Evolutionary conservation across 2,113 vertebrate species (phyloP), one percentile per base, ranked within the genome.

Genomic region (Grus americana): DNA sequence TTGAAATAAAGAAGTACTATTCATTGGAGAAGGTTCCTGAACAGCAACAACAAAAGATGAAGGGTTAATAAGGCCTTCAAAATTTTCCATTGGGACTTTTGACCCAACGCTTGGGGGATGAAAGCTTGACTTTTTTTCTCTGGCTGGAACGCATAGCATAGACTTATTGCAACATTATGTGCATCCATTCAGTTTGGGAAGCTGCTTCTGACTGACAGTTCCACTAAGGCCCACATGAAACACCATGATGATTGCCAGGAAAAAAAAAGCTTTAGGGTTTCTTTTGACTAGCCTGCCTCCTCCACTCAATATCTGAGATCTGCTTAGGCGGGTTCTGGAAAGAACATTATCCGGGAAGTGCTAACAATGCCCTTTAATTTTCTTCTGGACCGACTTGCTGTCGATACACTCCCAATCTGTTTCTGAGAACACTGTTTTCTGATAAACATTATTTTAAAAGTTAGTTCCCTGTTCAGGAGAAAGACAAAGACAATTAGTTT

Each of bases 321-420:
- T 88, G 47, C 80, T 86, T 91, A 94, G 81, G 78, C 42, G 17
- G 55, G 26, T 83, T 86, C 92, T 89, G 70, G 86, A 91, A 96
- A 89, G 76, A 86, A 89, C 61, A 76, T 95, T 87, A 75, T 89
- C 72, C 21, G 15, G 91, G 94, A 92, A 95, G 87, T 24, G 34
- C 54, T 94, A 95, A 94, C 84, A 95, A 85, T 76, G 49, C 34
- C 57, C 66, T 90, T 91, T 61, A 91, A 86, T 96, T 93, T 92
- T 85, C 54, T 82, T 89, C 89, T 93, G 91, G 80, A 89, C 24
- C 0, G 11, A 34, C 30, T 90, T 74, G 29, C 58, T 78, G 59
- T 65, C 0, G 3, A 79, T 84, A 94, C 34, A 55, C 46, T 97
- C 83, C 54, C 73, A 70, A 34, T 36, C 68, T 85, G 57, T 63